Base-by-base conservation (phyloP, 2,888 invertebrate species). In the Drosophila neonasuta region DNA sequence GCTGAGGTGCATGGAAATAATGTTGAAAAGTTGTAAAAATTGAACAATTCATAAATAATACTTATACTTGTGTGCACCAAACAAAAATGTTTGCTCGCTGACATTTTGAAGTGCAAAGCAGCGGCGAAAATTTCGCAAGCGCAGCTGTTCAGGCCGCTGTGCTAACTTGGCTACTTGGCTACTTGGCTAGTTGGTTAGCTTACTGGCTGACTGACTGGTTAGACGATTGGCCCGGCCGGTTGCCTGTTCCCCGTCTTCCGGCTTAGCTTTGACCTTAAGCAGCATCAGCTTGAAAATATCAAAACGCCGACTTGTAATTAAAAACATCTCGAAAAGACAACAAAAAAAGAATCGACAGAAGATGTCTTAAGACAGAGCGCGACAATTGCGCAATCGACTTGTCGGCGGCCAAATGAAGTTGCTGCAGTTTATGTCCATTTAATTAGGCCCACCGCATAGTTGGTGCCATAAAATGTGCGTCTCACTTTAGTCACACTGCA, bases 71-170 rank as follows among this genome's bases (percentile, higher is more conserved):
- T 49, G 41, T 86, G 68, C 71, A 24, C 24, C 24, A 24, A 24
- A 24, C 24, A 24, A 64, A 56, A 46, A 56, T 45, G 54, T 75
- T 72, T 70, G 70, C 63, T 62, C 71, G 67, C 86, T 85, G 86
- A 83, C 87, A 82, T 82, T 82, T 82, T 71, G 86, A 84, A 82
- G 82, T 84, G 85, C 87, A 86, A 77, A 75, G 42, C 73, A 55
- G 62, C 67, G 63, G 62, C 67, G 63, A 66, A 75, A 75, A 84
- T 81, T 86, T 84, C 81, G 81, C 79, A 84, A 81, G 51, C n/a
- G 81, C 82, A 72, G 58, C 55, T 74, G 66, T 42, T 63, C n/a
- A 24, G 54, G 39, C 54, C 24, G 39, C n/a, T 6, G 5, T 11
- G 46, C 45, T 57, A 45, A 41, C 48, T 36, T 6, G 36, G 36